Base-by-base conservation (phyloP, 92 coral and sea anemone species). In the Parazoanthus darwini region DNA sequence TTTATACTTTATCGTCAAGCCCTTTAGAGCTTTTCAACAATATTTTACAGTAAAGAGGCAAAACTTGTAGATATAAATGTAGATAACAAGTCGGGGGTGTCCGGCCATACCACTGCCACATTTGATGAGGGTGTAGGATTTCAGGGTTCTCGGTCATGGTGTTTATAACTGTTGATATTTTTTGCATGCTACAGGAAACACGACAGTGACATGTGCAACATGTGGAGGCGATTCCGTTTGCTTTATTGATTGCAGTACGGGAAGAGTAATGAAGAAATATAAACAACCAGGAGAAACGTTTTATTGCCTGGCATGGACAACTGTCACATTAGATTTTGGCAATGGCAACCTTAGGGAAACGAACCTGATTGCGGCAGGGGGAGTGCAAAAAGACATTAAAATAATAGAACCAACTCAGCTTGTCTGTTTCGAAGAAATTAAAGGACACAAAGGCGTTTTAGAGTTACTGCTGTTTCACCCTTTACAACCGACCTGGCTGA, bases 221-320 rank as follows among this genome's bases (percentile, higher is more conserved):
- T 97, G 99, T 88, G 99, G 99, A 14, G 99, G 99, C 22, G 99
- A 97, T 77, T 96, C 99, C 36, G 99, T 97, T 56, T 97, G 99
- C 74, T 97, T 97, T 81, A 94, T 97, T 18, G 99, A 97, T 89
- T 97, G 99, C 86, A 94, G 92, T 78, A 91, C 98, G 6, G 99
- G 99, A 33, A 93, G 94, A 68, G 99, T 97, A 51, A 88, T 94
- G 92, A 97, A 97, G 74, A 97, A 97, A 83, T 97, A 97, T 94
- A 97, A 95, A 56, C 99, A 97, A 85, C 99, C 99, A 8, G 98
- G 99, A 50, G 99, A 97, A 82, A 96, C 94, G 81, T 97, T 97
- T 85, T 97, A 97, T 85, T 97, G 99, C 86, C 82, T 97, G 78
- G 98, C 99, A 43, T 97, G 99, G 99, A 97, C 98, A 35, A 93